These are phyloP conservation scores for Parnassius orleans DNA, from an alignment of 2,888 invertebrate species.

Conservation along the genomic window DNA sequence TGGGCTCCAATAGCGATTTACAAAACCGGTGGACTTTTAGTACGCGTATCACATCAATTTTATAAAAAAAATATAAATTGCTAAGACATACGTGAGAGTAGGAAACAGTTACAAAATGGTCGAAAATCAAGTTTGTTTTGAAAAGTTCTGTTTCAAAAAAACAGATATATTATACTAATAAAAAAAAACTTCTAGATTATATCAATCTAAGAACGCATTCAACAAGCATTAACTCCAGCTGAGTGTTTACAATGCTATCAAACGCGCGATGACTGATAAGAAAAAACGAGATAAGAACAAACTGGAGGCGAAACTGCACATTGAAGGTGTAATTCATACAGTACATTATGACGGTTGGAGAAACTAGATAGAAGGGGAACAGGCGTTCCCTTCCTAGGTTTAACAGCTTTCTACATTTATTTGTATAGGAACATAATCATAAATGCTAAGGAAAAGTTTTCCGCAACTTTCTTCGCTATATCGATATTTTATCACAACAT, in stretches of 20 bases:
- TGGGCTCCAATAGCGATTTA: no score
- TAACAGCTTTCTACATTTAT: constrained; percentile 12
- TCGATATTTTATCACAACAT: no score
- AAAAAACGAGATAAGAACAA: constrained; percentile 17
- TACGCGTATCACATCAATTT: no score
- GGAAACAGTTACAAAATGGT: no score
- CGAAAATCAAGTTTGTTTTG: no score
- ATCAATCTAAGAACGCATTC: constrained; percentile 19
- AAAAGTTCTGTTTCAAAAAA: no score
- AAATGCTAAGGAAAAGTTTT: constrained; percentile 3
- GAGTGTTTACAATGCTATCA: constrained; percentile 65
- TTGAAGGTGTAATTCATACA: constrained; percentile 10
- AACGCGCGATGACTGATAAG: constrained; percentile 50
- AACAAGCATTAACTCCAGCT: constrained; percentile 27
- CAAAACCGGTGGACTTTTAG: no score
- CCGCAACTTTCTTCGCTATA: neutral
- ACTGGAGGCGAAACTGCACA: constrained; percentile 15
- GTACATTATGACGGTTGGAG: constrained; percentile 6
- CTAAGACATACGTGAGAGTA: no score
- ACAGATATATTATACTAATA: no score
- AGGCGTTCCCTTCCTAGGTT: constrained; percentile 1
- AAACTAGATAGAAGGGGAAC: constrained; percentile 5
- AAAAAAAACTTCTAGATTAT: neutral
- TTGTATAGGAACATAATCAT: neutral
- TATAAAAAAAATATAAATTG: no score